Evolutionary conservation across 2,113 vertebrate species (phyloP), one percentile per base, ranked within the genome.

Genomic region (Anarhynchus alexandrinus): DNA sequence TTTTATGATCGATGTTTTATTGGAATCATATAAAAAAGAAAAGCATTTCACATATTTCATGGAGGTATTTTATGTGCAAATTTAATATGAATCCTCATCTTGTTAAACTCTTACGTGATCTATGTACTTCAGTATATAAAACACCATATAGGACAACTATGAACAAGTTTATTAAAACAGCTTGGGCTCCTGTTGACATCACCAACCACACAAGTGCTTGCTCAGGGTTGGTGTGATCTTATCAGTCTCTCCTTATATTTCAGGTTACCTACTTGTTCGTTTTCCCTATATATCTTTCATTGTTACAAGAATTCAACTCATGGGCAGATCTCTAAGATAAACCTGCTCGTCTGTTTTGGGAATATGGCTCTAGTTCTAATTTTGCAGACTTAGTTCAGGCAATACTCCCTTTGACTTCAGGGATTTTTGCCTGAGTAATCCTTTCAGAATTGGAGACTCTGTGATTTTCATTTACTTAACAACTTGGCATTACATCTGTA

Each of bases 91-190:
- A 97, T 95, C 96, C 95, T 98, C 97, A 93, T 94, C 97, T 98
- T 98, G 97, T 98, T 97, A 97, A 98, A 97, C 96, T 96, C 94
- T 91, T 94, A 61, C 30, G 61, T 97, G 98, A 98, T 98, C 97
- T 93, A 69, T 93, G 96, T 94, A 96, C 97, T 82, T 51, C 51
- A 65, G 92, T 88, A 86, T 94, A 97, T 96, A 96, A 98, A 98
- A 96, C 96, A 96, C 40, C 52, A 88, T 45, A 59, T 20, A 91
- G 91, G 97, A 95, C 97, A 97, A 94, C 95, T 97, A 95, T 3
- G 96, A 97, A 98, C 98, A 98, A 97, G 97, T 98, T 96, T 95
- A 97, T 98, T 98, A 97, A 98, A 98, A 92, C 88, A 95, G 91
- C 93, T 96, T 15, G 88, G 93, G 97, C 97, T 98, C 97, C 95